Evolutionary conservation across 2,797 vertebrate species (phyloP).

Genomic region (Pipistrellus kuhlii): DNA sequence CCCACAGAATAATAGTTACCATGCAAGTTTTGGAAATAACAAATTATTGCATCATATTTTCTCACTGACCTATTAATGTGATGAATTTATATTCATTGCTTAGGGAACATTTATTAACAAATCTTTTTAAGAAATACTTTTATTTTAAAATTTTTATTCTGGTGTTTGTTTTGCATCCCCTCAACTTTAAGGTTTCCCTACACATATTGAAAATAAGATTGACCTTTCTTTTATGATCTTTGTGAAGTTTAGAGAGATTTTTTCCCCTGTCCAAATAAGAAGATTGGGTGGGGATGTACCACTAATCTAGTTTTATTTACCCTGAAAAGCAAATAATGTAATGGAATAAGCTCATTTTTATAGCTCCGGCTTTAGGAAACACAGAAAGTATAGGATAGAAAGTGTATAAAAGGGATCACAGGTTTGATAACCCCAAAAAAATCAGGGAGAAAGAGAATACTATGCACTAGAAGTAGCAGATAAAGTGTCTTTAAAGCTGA

Average conservation of each 20-base stretch:
- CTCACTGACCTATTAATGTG: conserved; percentile 54
- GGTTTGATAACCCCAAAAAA: neutral
- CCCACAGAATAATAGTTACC: conserved; percentile 13
- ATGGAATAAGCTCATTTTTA: neutral
- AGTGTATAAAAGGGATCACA: neutral
- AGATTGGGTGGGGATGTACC: neutral
- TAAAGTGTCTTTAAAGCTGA: neutral
- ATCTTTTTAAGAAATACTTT: neutral
- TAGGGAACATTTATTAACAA: conserved; percentile 53
- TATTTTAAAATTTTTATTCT: neutral
- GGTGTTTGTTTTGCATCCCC: neutral
- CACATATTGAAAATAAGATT: conserved; percentile 17
- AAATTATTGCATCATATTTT: conserved; percentile 44
- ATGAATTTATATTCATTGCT: conserved; percentile 47
- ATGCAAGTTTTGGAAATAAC: conserved; percentile 39
- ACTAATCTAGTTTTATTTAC: conserved; percentile 21
- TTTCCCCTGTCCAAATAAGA: neutral
- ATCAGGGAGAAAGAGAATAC: neutral
- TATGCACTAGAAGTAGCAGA: neutral
- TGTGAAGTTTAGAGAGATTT: conserved; percentile 31
- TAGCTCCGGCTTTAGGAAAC: neutral
- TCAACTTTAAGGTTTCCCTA: neutral
- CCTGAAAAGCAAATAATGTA: neutral
- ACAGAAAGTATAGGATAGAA: neutral
- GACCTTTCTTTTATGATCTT: neutral